Conservation (phyloP, 2,113 vertebrate species). For the Platichthys stellatus region DNA sequence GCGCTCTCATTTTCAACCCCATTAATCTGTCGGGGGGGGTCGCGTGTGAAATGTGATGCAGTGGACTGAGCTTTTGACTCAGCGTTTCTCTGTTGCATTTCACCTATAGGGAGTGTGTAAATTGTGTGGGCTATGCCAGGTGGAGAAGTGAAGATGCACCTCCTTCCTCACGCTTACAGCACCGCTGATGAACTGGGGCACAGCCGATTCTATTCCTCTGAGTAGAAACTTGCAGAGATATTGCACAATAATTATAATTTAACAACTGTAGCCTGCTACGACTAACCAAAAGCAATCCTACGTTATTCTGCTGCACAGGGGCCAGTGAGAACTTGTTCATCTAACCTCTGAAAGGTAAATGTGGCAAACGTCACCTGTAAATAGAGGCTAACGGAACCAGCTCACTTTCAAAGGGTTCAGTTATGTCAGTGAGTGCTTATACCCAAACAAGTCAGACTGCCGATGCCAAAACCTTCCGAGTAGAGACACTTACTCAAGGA, state of each 20-base stretch:
- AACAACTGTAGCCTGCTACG: too few species aligned
- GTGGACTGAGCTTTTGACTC: constrained; percentile 69
- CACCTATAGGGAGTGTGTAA: constrained; percentile 29
- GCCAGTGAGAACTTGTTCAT: not conserved
- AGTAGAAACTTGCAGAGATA: not conserved
- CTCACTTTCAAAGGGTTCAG: not conserved
- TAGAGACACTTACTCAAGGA: not conserved
- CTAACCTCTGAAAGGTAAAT: too few species aligned
- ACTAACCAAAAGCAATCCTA: not conserved
- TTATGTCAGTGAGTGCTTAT: not conserved
- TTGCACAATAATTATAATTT: not conserved
- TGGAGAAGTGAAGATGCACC: constrained; percentile 12
- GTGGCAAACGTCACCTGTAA: too few species aligned
- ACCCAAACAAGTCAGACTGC: not conserved
- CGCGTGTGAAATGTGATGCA: constrained; percentile 15
- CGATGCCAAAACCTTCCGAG: too few species aligned
- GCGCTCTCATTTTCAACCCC: constrained; percentile 70
- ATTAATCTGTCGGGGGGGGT: constrained; percentile 51
- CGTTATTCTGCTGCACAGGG: not conserved
- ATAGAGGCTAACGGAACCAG: too few species aligned
- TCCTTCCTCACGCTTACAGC: not conserved
- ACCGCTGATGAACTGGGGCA: too few species aligned
- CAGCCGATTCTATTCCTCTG: not conserved
- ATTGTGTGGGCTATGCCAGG: constrained; percentile 25
- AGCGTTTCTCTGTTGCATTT: constrained; percentile 60